Conservation (phyloP, 2,888 invertebrate species). For the Steromphala cineraria region DNA sequence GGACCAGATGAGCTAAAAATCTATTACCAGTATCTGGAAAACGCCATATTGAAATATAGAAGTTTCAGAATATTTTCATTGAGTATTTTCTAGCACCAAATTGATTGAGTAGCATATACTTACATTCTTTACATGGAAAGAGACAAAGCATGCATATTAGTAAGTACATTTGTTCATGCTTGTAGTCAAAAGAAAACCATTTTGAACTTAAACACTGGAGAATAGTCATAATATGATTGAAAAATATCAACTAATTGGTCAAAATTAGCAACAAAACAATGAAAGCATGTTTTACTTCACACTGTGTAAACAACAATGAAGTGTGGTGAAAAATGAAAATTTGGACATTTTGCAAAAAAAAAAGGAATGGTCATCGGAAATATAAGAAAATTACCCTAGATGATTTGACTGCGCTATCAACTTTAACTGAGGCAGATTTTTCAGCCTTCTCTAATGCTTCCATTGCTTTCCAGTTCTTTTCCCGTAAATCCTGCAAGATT, state of each 20-base stretch:
- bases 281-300: background rate
- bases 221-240: background rate
- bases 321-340: background rate
- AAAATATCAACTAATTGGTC: background rate
- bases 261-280: background rate
- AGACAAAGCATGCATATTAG: background rate
- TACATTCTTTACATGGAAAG: background rate
- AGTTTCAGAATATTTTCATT: too few species aligned
- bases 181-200: background rate
- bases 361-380: background rate
- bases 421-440: conserved; percentile 65
- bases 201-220: background rate
- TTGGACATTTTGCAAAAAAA: background rate
- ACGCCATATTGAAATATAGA: too few species aligned
- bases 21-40: too few species aligned
- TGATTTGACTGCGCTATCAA: conserved; percentile 65
- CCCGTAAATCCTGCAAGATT: conserved; percentile 65
- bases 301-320: background rate
- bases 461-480: conserved; percentile 73
- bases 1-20: too few species aligned
- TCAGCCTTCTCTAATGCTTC: conserved; percentile 71
- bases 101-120: background rate
- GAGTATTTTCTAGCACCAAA: too few species aligned
- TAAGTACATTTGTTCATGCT: background rate
- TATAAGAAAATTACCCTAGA: conserved; percentile 60